A percentile compares a stretch with the other conserved stretches of the same genome.
Conservation (phyloP, 2,113 vertebrate genomes). For the Upupa epops region DNA sequence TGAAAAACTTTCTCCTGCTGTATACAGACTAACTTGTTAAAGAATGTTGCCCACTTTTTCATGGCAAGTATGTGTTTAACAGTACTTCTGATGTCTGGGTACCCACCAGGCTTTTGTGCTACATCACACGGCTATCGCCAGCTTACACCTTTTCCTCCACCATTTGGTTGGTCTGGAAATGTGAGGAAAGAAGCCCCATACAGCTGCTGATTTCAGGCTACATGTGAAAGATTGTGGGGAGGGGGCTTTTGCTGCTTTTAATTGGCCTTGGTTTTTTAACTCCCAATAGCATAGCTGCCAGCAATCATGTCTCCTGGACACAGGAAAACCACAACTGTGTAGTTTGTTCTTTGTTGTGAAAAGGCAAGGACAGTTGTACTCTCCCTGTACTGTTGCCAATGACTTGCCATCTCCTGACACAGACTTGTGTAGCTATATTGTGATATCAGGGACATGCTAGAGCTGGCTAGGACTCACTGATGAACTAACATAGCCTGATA, state of each 20-base stretch:
- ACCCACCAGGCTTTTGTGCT: background rate
- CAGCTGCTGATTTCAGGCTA: background rate
- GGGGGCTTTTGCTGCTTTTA: background rate
- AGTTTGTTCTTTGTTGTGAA: background rate
- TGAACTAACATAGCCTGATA: background rate
- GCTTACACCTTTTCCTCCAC: background rate
- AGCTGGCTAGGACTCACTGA: background rate
- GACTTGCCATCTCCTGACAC: background rate
- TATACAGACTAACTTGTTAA: background rate
- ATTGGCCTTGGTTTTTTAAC: background rate
- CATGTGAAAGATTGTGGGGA: background rate
- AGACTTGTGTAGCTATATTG: background rate
- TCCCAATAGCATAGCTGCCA: accelerated
- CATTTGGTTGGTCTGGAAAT: background rate
- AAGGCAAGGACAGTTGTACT: background rate
- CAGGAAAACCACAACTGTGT: background rate
- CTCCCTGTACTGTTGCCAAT: background rate
- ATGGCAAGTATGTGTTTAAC: accelerated
- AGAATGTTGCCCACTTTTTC: background rate
- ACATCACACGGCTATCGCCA: background rate
- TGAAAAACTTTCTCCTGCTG: background rate
- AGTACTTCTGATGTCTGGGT: background rate
- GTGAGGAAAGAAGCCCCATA: accelerated
- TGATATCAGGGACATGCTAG: background rate
- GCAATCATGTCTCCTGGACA: background rate